These are phyloP conservation scores for Autographa gamma DNA, from an alignment of 2,888 invertebrate genomes.

Conservation along the genomic window DNA sequence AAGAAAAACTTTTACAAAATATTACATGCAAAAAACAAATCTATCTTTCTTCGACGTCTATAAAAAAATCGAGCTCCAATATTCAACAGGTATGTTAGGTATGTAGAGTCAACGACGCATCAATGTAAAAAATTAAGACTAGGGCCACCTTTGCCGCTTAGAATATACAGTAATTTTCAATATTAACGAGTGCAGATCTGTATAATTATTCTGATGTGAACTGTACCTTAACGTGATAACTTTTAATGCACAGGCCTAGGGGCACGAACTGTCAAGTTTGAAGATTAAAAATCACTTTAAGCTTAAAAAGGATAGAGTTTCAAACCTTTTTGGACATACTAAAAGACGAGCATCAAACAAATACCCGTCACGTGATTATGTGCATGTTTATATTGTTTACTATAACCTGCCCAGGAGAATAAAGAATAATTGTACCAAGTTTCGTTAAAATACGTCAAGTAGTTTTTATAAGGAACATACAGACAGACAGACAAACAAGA, in stretches of 20 bases:
- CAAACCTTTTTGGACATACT: slow-evolving; percentile 32
- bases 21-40: no score
- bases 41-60: no score
- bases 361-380: slow-evolving; percentile 56
- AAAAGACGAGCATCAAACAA: slow-evolving; percentile 39
- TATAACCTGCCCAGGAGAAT: no score
- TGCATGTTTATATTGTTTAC: no score
- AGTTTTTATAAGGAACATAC: no score
- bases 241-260: slow-evolving; percentile 37
- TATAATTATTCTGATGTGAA: background rate
- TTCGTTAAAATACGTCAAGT: no score
- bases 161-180: background rate
- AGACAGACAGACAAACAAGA: no score
- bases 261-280: slow-evolving; percentile 60
- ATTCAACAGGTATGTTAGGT: background rate
- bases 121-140: background rate
- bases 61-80: no score
- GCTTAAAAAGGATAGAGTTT: slow-evolving; percentile 48
- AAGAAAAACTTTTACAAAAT: no score
- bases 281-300: slow-evolving; percentile 66
- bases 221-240: slow-evolving; percentile 15
- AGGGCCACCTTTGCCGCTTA: background rate
- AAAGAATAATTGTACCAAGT: no score
- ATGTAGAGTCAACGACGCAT: background rate
- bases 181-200: background rate